phyloP scores from a whole-genome alignment of 2,888 invertebrate genomes.

The Cantharis rufa region DNA sequence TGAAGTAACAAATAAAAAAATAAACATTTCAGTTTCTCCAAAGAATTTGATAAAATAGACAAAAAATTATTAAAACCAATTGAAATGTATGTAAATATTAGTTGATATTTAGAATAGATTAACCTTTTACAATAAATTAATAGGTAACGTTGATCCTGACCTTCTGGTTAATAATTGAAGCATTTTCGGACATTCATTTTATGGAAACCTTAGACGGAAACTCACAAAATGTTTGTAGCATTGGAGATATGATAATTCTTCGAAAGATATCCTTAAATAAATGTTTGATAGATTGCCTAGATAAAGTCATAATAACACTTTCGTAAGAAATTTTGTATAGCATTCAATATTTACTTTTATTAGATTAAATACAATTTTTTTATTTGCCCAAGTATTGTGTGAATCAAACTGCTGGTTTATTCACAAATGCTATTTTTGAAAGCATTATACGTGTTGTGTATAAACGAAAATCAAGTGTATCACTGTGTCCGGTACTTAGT shows the following conservation, averaged over 20 bases:
- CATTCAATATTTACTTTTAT: neutral
- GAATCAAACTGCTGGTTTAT: neutral
- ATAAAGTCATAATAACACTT: neutral
- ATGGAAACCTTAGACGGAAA: neutral
- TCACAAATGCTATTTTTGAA: neutral
- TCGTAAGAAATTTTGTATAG: neutral
- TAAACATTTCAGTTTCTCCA: neutral
- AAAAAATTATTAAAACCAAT: neutral
- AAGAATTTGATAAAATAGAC: neutral
- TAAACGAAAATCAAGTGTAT: neutral
- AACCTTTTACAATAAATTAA: neutral
- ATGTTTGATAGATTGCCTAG: neutral
- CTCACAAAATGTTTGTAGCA: neutral
- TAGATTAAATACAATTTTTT: neutral
- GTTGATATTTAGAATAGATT: neutral
- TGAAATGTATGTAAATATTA: neutral
- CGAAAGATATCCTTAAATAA: neutral
- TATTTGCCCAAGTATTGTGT: neutral
- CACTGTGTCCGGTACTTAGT: neutral
- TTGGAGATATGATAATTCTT: neutral
- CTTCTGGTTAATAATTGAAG: neutral
- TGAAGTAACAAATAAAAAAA: neutral
- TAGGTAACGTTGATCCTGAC: neutral
- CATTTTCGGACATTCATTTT: neutral
- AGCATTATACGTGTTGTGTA: neutral